Evolutionary conservation across 2,888 invertebrate genomes (phyloP).

Genomic region (Caenorhabditis sulstoni): DNA sequence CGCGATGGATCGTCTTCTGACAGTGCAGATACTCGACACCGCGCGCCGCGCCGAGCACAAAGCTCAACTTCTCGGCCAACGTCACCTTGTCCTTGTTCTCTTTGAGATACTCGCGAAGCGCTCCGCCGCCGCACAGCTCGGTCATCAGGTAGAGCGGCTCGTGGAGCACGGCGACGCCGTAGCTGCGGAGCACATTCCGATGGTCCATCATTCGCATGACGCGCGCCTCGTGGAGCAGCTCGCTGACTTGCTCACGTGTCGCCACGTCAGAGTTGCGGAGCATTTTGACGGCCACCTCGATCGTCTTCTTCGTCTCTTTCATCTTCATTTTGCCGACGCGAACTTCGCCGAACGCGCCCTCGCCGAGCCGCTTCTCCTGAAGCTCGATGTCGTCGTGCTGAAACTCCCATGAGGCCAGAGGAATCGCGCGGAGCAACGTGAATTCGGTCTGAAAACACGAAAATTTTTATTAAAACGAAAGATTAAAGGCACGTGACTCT

Average conservation of each 20-base stretch:
- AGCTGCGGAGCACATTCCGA: constrained; percentile 37
- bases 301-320: constrained; percentile 19
- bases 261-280: constrained; percentile 26
- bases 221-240: constrained; percentile 45
- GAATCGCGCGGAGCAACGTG: constrained; percentile 21
- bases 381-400: constrained; percentile 27
- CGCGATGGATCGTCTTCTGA: constrained; percentile 48
- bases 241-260: constrained; percentile 20
- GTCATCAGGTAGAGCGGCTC: constrained; percentile 46
- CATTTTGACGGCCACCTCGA: constrained; percentile 50
- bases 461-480: too few relatives aligned
- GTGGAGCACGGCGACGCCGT: constrained; percentile 40
- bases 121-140: constrained; percentile 37
- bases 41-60: constrained; percentile 39
- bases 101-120: constrained; percentile 42
- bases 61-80: constrained; percentile 19
- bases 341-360: constrained; percentile 50
- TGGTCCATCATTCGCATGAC: constrained; percentile 44
- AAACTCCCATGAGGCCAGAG: constrained; percentile 32
- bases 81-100: constrained; percentile 36
- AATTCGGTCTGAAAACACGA: constrained; percentile 28
- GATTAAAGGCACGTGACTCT: too few relatives aligned
- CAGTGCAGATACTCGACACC: constrained; percentile 61
- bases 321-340: constrained; percentile 34
- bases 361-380: constrained; percentile 28